Percentiles rank a stretch among this genome's conserved stretches.
phyloP scores from a whole-genome alignment of 2,113 vertebrate species.

The Erinaceus europaeus region DNA sequence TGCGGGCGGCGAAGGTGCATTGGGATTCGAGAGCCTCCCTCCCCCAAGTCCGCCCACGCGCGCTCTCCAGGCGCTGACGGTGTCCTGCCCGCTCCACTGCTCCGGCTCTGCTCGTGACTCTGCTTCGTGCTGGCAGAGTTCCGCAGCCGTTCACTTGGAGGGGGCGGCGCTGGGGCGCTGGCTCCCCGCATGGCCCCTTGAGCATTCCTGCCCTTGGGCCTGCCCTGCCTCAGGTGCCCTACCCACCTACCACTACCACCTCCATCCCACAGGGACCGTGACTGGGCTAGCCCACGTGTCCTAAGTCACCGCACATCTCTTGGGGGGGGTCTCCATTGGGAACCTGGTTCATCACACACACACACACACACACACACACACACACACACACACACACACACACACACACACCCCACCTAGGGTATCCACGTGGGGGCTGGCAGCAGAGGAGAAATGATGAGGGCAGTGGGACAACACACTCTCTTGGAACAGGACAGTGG shows the following conservation, averaged over 20 bases:
- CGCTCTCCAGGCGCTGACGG: constrained; percentile 22
- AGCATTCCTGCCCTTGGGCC: not conserved
- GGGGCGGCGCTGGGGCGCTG: not conserved
- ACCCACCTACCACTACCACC: not conserved
- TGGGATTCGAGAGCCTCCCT: not conserved
- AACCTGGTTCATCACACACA: too few relatives aligned
- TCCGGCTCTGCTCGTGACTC: constrained; percentile 61
- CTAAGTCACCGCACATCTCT: not conserved
- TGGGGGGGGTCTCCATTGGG: not conserved
- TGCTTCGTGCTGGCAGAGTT: constrained; percentile 64
- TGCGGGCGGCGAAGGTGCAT: not conserved
- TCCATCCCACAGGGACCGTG: not conserved
- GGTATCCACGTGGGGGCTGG: not conserved
- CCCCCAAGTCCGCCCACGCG: constrained; percentile 43
- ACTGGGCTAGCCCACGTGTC: not conserved
- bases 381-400: too few relatives aligned
- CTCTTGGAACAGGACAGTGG: constrained; percentile 26
- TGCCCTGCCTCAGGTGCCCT: not conserved
- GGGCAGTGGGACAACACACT: not conserved
- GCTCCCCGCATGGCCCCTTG: not conserved
- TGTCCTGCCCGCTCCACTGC: constrained; percentile 47
- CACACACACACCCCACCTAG: too few relatives aligned
- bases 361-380: too few relatives aligned
- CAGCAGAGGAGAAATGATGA: not conserved
- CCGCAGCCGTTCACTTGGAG: constrained; percentile 35